These are phyloP conservation scores for Yoshiicerus persimilis DNA, from an alignment of 1,140 invertebrate species.

Conservation along the genomic window DNA sequence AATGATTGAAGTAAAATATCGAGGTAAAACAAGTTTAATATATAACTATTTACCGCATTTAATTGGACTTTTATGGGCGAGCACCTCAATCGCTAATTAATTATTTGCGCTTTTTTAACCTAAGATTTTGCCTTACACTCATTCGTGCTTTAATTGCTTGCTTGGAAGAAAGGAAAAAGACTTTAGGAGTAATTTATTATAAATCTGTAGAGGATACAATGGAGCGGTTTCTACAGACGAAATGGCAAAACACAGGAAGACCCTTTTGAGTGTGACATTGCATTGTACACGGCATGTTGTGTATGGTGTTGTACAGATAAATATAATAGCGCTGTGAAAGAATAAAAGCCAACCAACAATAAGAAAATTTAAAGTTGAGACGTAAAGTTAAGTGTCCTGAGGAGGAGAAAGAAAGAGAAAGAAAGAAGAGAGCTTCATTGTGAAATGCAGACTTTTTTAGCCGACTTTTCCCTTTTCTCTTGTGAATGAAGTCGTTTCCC, in stretches of 20 bases:
- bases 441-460: neutral
- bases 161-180: neutral
- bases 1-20: no score
- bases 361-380: neutral
- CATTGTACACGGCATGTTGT: neutral
- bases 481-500: neutral
- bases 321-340: neutral
- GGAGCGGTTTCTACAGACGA: neutral
- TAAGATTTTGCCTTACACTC: neutral
- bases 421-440: neutral
- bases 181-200: neutral
- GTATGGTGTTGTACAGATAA: neutral
- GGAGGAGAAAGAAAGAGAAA: neutral
- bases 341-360: neutral
- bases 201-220: neutral
- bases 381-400: neutral
- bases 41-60: no score
- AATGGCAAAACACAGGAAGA: neutral
- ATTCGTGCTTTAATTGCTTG: neutral
- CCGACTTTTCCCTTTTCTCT: neutral
- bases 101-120: no score
- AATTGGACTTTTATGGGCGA: no score
- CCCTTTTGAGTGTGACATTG: neutral
- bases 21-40: no score
- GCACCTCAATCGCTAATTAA: no score